Base-by-base conservation (phyloP, 1,140 invertebrate genomes). In the Teleogryllus occipitalis region DNA sequence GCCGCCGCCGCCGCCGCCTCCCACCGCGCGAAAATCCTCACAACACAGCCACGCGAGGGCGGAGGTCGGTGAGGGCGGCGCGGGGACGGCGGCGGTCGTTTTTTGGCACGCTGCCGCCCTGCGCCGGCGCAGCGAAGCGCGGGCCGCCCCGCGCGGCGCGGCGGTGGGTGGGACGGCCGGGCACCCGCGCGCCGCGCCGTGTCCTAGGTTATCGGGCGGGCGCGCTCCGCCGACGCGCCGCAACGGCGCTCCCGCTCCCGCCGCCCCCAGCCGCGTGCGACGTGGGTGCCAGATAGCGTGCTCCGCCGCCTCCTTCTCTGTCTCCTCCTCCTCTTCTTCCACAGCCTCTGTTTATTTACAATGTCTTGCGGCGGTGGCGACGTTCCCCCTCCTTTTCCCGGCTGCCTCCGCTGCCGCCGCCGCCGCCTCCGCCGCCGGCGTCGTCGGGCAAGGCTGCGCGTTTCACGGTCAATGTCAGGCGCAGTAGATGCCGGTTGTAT, bases 211-310 rank as follows among this genome's bases (percentile, higher is more conserved):
- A 85, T 84, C 85, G 27, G 27, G 27, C 27, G 27, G 27, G 27
- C 27, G 83, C 84, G 84, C 85, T 82, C 85, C 83, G 84, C 83
- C 84, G 83, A 83, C 84, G 84, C 78, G 78, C 76, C 22, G 27
- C 27, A 8, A 27, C 47, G 77, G 77, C 47, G 77, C 22, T 47
- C 77, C 15, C 48, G 12, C 21, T 39, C 47, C 14, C 77, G 21
- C 12, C 18, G 77, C 47, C 48, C 27, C 27, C 27, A 39, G 27
- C 27, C 27, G 27, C 27, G 27, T 39, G 5, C 27, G 27, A 39
- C 27, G 27, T 39, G 27, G 27, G 27, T 39, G 27, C 27, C 27
- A 39, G 27, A 39, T 39, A 39, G 27, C 27, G 27, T 39, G 27
- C 27, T 39, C 27, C 27, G 27, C 27, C 54, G 27, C 77, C 27